These are phyloP conservation scores for Idaea biselata DNA, from an alignment of 2,888 invertebrate species.

Conservation along the genomic window DNA sequence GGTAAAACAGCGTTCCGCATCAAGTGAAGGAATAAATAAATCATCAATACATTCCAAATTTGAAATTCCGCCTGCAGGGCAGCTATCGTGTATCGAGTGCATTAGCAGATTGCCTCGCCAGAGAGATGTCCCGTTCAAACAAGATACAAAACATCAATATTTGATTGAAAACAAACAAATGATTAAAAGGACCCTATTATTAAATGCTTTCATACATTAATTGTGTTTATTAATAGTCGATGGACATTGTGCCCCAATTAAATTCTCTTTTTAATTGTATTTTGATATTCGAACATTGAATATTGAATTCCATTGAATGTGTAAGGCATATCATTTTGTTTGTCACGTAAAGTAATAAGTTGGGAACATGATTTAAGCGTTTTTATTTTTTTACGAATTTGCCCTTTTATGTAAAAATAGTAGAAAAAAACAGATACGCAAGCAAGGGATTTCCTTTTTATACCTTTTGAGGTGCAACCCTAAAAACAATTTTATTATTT, in stretches of 20 bases:
- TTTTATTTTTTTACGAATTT: no score
- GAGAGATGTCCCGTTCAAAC: background rate
- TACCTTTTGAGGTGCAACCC: no score
- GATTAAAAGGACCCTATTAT: background rate
- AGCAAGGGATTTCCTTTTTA: no score
- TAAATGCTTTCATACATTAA: background rate
- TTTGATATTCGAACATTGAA: background rate
- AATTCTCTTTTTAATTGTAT: background rate
- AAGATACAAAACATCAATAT: background rate
- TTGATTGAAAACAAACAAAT: background rate
- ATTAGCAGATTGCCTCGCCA: conserved; percentile 48
- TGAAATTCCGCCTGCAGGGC: background rate
- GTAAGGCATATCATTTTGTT: background rate
- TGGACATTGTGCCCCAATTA: background rate
- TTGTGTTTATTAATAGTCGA: background rate
- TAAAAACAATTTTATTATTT: no score
- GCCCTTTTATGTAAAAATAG: no score
- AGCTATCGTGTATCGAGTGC: conserved; percentile 17
- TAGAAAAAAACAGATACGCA: no score
- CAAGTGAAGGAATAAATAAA: background rate
- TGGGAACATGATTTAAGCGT: no score
- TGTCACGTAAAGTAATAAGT: no score
- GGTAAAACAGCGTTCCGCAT: no score
- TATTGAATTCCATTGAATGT: background rate
- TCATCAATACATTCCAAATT: background rate